A percentile compares a stretch with the other conserved stretches of the same genome.
Conservation (phyloP, 2,113 vertebrate species). For the Synodontis membranacea region DNA sequence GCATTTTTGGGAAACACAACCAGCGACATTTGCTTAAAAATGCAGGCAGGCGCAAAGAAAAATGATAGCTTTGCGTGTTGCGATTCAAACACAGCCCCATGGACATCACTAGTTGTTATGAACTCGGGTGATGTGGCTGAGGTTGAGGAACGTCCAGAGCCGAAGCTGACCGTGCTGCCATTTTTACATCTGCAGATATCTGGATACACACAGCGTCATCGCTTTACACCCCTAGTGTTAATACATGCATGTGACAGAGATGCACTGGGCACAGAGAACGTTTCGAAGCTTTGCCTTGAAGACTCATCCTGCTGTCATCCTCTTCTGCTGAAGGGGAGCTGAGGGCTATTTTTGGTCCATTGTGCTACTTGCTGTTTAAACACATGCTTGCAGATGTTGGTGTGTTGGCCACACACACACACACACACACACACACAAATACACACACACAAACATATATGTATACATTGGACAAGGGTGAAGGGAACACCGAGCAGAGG, state of each 20-base stretch:
- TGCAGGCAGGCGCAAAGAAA: background rate
- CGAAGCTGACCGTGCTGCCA: background rate
- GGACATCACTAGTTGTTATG: background rate
- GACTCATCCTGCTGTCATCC: slow-evolving; percentile 14
- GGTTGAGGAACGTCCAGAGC: background rate
- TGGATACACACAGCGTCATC: background rate
- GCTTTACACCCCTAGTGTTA: background rate
- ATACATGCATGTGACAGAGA: slow-evolving; percentile 8
- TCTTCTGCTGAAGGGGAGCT: slow-evolving; percentile 63
- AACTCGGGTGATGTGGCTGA: background rate
- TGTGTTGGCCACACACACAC: slow-evolving; percentile 27
- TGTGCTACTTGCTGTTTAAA: slow-evolving; percentile 79
- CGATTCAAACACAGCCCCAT: background rate
- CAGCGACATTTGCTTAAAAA: background rate
- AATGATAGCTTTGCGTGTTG: background rate
- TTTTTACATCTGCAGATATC: background rate
- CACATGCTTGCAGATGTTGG: slow-evolving; percentile 71
- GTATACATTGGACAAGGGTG: background rate
- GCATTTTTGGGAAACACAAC: background rate
- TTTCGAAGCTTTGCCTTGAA: slow-evolving; percentile 12
- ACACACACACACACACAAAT: background rate
- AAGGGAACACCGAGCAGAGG: background rate
- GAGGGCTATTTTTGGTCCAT: slow-evolving; percentile 77
- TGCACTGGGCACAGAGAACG: background rate
- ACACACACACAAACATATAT: background rate